Percentiles rank a stretch among this genome's conserved stretches.
phyloP scores from a whole-genome alignment of 2,113 vertebrate species.

The Bubo bubo region DNA sequence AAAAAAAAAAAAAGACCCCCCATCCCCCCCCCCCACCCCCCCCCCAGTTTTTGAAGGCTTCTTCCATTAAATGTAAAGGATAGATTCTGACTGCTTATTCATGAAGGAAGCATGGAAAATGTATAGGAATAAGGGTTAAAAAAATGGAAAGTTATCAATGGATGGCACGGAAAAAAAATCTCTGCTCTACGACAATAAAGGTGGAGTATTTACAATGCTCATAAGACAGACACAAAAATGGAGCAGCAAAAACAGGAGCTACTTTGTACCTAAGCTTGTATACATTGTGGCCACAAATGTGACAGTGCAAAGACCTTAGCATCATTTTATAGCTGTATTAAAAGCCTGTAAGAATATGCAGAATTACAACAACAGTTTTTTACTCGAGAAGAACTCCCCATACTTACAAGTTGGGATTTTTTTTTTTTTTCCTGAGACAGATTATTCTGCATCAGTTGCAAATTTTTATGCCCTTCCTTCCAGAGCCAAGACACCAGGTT shows the following conservation, averaged over 20 bases:
- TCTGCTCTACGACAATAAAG: background rate
- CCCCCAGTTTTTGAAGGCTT: background rate
- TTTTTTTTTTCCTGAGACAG: background rate
- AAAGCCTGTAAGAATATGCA: background rate
- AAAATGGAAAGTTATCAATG: background rate
- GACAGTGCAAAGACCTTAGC: background rate
- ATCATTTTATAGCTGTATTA: no score
- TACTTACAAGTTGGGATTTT: no score
- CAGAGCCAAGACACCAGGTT: background rate
- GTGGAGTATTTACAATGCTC: background rate
- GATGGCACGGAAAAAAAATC: background rate
- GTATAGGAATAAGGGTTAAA: background rate
- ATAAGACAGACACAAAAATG: accelerated
- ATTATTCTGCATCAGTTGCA: background rate
- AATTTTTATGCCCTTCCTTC: background rate
- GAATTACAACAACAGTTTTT: background rate
- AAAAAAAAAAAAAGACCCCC: accelerated
- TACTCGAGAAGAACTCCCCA: background rate
- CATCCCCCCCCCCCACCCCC: no score
- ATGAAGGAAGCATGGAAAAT: background rate
- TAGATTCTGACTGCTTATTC: background rate
- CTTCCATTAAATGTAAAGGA: background rate
- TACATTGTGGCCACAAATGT: background rate
- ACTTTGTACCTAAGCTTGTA: accelerated
- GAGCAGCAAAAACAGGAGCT: background rate